phyloP scores from a whole-genome alignment of 2,888 invertebrate genomes.

The Mechanitis mazaeus region DNA sequence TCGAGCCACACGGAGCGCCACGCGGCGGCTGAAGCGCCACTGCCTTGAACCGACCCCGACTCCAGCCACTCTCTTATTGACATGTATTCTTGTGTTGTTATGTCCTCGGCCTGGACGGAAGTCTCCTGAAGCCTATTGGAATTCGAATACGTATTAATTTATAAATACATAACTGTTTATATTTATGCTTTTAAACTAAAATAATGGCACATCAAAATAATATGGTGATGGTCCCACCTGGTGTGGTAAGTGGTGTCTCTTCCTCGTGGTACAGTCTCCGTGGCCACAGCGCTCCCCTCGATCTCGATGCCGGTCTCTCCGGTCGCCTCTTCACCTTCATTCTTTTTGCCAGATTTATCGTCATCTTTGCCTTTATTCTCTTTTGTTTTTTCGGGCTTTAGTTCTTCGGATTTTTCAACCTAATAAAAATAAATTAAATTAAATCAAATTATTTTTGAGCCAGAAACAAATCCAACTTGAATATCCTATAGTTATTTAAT shows the following conservation, averaged over 20 bases:
- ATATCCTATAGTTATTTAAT: background rate
- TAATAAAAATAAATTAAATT: conserved; percentile 27
- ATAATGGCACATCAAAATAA: background rate
- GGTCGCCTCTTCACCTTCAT: conserved; percentile 61
- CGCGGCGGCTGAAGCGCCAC: conserved; percentile 60
- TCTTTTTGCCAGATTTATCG: conserved; percentile 62
- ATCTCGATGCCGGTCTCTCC: conserved; percentile 78
- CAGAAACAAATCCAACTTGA: background rate
- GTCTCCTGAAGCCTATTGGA: conserved; percentile 41
- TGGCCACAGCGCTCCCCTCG: conserved; percentile 85
- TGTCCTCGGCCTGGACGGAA: conserved; percentile 41
- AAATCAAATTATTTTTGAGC: background rate
- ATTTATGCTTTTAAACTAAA: background rate
- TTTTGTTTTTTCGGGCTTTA: conserved; percentile 60
- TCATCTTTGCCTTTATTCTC: conserved; percentile 63
- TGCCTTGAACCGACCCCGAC: conserved; percentile 34
- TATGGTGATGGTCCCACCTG: conserved; percentile 51
- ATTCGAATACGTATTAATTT: background rate
- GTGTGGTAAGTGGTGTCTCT: conserved; percentile 88
- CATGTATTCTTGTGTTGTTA: conserved; percentile 56
- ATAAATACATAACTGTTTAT: background rate
- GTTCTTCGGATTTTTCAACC: conserved; percentile 63
- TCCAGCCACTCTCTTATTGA: conserved; percentile 48
- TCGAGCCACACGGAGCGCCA: conserved; percentile 80
- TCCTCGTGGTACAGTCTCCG: conserved; percentile 81